Evolutionary conservation across 2,113 vertebrate genomes (phyloP).

Genomic region (Miniopterus natalensis): DNA sequence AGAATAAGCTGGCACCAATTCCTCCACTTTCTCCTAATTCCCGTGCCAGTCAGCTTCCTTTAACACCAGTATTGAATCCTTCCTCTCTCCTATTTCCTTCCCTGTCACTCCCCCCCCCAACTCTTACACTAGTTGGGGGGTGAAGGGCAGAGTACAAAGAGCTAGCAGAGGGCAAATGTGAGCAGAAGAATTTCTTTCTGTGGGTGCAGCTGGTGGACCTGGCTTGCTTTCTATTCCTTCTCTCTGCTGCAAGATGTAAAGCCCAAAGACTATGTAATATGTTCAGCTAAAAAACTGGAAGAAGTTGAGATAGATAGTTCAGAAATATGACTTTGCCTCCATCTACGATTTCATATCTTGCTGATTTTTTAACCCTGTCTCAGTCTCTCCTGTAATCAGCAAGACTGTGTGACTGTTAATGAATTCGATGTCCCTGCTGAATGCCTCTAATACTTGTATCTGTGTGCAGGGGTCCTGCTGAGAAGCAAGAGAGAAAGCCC

Average conservation of each 20-base stretch:
- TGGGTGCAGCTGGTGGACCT: conserved; percentile 31
- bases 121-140: conserved; percentile 19
- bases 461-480: conserved; percentile 44
- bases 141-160: conserved; percentile 16
- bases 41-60: conserved; percentile 67
- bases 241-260: background rate
- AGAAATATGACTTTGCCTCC: conserved; percentile 10
- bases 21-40: conserved; percentile 52
- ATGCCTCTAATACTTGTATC: background rate
- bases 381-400: background rate
- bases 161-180: background rate
- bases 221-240: background rate
- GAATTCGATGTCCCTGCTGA: conserved; percentile 46
- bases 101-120: conserved; percentile 11
- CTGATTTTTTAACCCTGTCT: conserved; percentile 29
- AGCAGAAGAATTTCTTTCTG: conserved; percentile 42
- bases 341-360: conserved; percentile 30
- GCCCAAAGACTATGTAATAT: background rate
- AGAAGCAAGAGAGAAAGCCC: conserved; percentile 68
- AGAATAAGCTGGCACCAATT: conserved; percentile 39
- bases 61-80: conserved; percentile 45
- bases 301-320: background rate
- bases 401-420: background rate
- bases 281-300: background rate
- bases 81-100: conserved; percentile 65